Percentiles rank a stretch among this genome's conserved stretches.
These are phyloP conservation scores for Melanerpes aurifrons DNA, from an alignment of 2,113 vertebrate species.

Conservation along the genomic window DNA sequence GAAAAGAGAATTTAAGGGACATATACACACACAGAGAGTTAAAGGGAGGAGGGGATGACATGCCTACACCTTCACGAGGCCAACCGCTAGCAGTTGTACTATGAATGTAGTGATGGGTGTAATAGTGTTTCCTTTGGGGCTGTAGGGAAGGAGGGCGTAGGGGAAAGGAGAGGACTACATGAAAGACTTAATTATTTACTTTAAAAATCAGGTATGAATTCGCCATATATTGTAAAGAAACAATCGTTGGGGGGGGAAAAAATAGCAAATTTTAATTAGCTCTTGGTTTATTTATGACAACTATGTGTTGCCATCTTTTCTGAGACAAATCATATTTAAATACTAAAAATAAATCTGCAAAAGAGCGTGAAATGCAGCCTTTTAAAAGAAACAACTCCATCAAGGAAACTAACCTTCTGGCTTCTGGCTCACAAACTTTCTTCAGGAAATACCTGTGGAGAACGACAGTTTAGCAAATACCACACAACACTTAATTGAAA, in stretches of 20 bases:
- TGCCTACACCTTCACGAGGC: constrained; percentile 41
- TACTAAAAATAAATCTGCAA: not conserved
- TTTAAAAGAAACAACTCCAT: constrained; percentile 47
- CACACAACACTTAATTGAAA: constrained; percentile 72
- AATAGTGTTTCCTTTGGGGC: not conserved
- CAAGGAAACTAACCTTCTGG: constrained; percentile 61
- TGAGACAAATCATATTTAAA: constrained; percentile 60
- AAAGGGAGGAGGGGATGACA: not conserved
- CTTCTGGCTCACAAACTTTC: constrained; percentile 69
- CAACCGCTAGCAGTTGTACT: constrained; percentile 24
- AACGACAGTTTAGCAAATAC: constrained; percentile 72
- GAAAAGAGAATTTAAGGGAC: not conserved
- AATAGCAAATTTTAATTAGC: constrained; percentile 29
- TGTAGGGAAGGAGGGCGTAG: not conserved
- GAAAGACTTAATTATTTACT: constrained; percentile 37
- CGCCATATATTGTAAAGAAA: constrained; percentile 63
- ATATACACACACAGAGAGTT: not conserved
- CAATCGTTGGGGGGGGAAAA: constrained; percentile 44
- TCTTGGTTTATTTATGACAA: constrained; percentile 58
- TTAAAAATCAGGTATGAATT: constrained; percentile 58
- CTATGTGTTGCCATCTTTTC: constrained; percentile 16
- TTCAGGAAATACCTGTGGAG: constrained; percentile 81
- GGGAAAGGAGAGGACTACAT: not conserved
- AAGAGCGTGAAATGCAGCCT: constrained; percentile 20
- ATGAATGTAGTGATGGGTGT: constrained; percentile 29